Evolutionary conservation across 2,888 invertebrate genomes (phyloP).

Genomic region (Eutolmus rufibarbis): DNA sequence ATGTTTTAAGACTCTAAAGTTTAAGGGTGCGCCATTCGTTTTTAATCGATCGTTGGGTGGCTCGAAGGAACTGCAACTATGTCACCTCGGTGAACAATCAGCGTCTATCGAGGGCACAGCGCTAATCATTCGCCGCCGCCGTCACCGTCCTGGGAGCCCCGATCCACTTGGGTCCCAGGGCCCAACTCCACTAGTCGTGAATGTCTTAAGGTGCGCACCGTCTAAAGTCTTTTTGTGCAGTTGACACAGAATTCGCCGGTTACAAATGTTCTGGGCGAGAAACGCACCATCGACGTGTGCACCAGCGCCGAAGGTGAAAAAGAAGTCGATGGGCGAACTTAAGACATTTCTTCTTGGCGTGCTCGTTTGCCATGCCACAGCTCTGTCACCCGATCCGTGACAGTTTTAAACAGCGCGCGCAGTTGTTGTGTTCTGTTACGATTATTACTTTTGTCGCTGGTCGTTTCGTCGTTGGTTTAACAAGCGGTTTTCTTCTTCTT

Average conservation of each 20-base stretch:
- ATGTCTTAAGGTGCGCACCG: conserved; percentile 25
- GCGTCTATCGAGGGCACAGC: background rate
- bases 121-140: background rate
- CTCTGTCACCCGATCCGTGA: conserved; percentile 37
- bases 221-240: background rate
- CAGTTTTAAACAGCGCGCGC: conserved; percentile 20
- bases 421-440: conserved; percentile 18
- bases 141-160: background rate
- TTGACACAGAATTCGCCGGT: conserved; percentile 29
- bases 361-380: conserved; percentile 7
- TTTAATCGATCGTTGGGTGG: background rate
- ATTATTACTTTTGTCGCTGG: conserved; percentile 8
- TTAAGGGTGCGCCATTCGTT: background rate
- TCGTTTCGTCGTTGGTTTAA: background rate
- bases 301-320: background rate
- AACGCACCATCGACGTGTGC: background rate
- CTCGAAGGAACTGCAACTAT: background rate
- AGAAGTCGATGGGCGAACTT: background rate
- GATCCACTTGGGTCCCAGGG: background rate
- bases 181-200: background rate
- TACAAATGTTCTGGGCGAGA: background rate
- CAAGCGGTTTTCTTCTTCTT: background rate
- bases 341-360: background rate
- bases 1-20: background rate
- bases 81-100: background rate